phyloP scores from a whole-genome alignment of 2,113 vertebrate species.

The Ursus arctos region DNA sequence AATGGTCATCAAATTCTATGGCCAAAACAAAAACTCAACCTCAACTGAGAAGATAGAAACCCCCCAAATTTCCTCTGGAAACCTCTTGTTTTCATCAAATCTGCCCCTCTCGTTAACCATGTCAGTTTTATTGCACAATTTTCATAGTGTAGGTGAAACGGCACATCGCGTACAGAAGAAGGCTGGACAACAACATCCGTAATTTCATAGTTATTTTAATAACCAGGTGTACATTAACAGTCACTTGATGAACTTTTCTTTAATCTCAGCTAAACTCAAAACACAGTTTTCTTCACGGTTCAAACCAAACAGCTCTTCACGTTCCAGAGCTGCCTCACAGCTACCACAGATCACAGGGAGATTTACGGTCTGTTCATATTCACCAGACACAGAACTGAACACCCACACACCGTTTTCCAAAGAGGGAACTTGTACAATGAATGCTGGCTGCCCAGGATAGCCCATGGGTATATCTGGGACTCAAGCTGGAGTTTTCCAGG shows the following conservation, averaged over 20 bases:
- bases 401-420: conserved; percentile 78
- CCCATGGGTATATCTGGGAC: neutral
- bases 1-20: neutral
- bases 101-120: neutral
- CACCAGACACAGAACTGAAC: conserved; percentile 81
- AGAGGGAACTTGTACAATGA: conserved; percentile 52
- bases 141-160: neutral
- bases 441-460: conserved; percentile 53
- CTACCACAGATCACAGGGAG: conserved; percentile 81
- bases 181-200: neutral
- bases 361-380: conserved; percentile 70
- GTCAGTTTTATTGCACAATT: rapidly evolving
- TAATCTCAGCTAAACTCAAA: conserved; percentile 81
- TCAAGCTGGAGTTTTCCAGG: neutral
- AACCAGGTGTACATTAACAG: conserved; percentile 84
- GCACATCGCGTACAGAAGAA: neutral
- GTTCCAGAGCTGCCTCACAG: conserved; percentile 73
- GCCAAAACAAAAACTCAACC: neutral
- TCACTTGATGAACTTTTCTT: conserved; percentile 77
- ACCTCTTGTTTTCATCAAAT: neutral
- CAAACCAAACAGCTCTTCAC: conserved; percentile 79
- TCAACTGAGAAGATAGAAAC: neutral
- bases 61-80: neutral
- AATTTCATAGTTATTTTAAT: conserved; percentile 82
- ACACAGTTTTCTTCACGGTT: conserved; percentile 83